These are phyloP conservation scores for Thera britannica DNA, from an alignment of 2,888 invertebrate genomes.

Conservation along the genomic window DNA sequence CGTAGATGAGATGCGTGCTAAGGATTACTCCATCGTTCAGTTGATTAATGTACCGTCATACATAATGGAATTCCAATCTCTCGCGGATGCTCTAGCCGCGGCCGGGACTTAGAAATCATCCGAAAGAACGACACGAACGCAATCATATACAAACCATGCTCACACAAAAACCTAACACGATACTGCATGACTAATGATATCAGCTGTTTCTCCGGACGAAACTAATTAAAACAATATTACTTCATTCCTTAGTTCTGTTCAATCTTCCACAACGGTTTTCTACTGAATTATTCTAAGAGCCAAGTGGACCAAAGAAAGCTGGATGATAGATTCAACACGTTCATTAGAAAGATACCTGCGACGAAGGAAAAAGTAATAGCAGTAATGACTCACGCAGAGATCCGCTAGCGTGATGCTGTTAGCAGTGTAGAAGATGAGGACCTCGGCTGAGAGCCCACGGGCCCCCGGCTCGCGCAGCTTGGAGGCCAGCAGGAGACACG, in stretches of 20 bases:
- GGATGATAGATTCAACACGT: background rate
- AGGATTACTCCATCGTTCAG: slow-evolving; percentile 38
- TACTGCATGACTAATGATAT: slow-evolving; percentile 67
- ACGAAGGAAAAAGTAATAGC: background rate
- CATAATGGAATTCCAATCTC: slow-evolving; percentile 68
- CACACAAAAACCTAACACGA: slow-evolving; percentile 60
- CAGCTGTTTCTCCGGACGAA: slow-evolving; percentile 68
- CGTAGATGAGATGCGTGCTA: slow-evolving; percentile 13
- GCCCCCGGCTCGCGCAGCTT: slow-evolving; percentile 94
- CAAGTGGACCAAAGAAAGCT: slow-evolving; percentile 17
- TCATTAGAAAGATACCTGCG: background rate
- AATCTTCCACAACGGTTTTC: slow-evolving; percentile 31
- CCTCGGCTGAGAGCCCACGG: slow-evolving; percentile 90
- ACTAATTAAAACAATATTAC: slow-evolving; percentile 63
- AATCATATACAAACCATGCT: slow-evolving; percentile 54
- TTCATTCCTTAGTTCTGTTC: slow-evolving; percentile 43
- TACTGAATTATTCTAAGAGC: slow-evolving; percentile 27
- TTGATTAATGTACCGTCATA: slow-evolving; percentile 59
- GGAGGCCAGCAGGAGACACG: slow-evolving; percentile 96
- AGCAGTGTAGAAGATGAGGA: slow-evolving; percentile 96
- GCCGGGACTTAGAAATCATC: slow-evolving; percentile 68
- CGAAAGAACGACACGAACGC: slow-evolving; percentile 66
- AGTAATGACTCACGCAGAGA: slow-evolving; percentile 90
- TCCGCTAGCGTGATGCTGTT: slow-evolving; percentile 94
- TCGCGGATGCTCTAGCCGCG: slow-evolving; percentile 62